Evolutionary conservation across 2,888 invertebrate species (phyloP), one percentile per base, ranked within the genome.

Genomic region (Ichneumoninae sp.): DNA sequence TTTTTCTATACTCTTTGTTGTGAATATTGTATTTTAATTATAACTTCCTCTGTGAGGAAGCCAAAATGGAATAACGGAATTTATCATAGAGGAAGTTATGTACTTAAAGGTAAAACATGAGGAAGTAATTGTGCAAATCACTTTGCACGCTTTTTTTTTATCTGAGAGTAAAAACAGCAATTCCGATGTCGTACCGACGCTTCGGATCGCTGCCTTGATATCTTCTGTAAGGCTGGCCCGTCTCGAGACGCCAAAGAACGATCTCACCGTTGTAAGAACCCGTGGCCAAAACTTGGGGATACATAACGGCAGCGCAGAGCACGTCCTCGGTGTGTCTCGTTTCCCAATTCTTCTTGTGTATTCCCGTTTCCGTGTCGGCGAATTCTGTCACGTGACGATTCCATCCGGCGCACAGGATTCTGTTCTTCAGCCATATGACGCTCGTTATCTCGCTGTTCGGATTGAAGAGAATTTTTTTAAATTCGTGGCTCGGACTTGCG

Each of bases 401-500:
- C 97, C 97, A 97, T 0, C 97, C 97, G 83, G 96, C 95, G 3
- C 96, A 97, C 88, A 97, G 93, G 86, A 98, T 97, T 88, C 97
- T 90, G 75, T 93, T 92, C 68, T 93, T 90, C 10, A 95, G 91
- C 94, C 95, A 95, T 30, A 94, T 92, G 1, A 96, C 91, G 7
- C 94, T 94, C 1, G 95, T 95, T 68, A 96, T 93, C 87, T 95
- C 95, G 82, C 94, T 94, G 36, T 52, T 65, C 22, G 19, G 6
- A 19, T 52, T 2, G 19, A 19, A 19, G 6, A 52, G 7, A 52
- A 2, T 26, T 26, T 26, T 26, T 26, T 26, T 26, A 3, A 26
- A 26, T 1, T 52, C n/a, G 7, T 52, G 6, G 5, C 7, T 19
- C 50, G 7, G 6, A 3, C 52, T 52, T 44, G 44, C 44, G 3